Evolutionary conservation across 2,888 invertebrate genomes (phyloP), one percentile per base, ranked within the genome.

Genomic region (Caenorhabditis sulstoni): DNA sequence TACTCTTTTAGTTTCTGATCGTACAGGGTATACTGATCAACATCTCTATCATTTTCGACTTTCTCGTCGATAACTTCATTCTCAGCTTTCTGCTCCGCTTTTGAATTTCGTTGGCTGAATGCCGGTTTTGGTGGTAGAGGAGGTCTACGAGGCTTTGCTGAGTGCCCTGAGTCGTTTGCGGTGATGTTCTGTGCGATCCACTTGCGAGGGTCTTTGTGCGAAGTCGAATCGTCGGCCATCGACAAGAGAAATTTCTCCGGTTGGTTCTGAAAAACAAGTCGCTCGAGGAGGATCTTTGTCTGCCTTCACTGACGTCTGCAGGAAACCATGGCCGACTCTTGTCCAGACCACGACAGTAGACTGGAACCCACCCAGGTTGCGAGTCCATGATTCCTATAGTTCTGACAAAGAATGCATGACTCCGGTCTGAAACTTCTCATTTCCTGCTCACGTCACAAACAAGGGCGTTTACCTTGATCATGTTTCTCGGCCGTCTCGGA

Each of bases 181-280:
- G 53, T 65, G 14, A 74, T 37, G 20, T 66, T 59, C 22, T 61
- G 59, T 4, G 59, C 16, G 16, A 78, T 78, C 77, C 77, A 78
- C 8, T 58, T 37, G 4, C 77, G 52, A 18, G 77, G 55, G 35
- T 71, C 66, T 11, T 44, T 0, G 18, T 20, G 22, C 1, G 35
- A 18, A 3, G 52, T 12, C 1, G 9, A 29, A 4, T 49, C n/a
- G 18, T 52, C 22, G n/a, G 23, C 52, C n/a, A 58, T 47, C 22
- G 3, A 39, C 7, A 73, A 29, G 4, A 59, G 53, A 22, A 59
- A 74, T 0, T 11, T 1, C 16, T 74, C 74, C 18, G 74, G 66
- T 0, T 44, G 18, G 14, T 66, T 53, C 74, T 74, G 59, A 53
- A 74, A 59, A 12, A 14, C 9, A 1, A 16, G 37, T 8, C 23